Conservation (phyloP, 2,888 invertebrate genomes). For the Ichneumoninae sp. region DNA sequence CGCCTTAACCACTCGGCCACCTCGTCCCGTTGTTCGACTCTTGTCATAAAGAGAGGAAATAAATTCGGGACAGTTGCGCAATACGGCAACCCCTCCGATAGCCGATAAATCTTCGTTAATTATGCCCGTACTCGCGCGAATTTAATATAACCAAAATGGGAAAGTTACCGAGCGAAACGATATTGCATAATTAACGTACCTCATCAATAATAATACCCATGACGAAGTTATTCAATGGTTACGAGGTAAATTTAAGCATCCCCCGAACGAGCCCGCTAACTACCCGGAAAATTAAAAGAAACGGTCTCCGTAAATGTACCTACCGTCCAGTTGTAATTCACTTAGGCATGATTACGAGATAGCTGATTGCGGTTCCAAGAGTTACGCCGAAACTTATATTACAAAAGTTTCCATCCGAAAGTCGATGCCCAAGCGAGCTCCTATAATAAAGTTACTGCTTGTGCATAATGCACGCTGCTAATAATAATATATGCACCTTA, state of each 20-base stretch:
- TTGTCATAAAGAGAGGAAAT: conserved; percentile 53
- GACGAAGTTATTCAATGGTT: not conserved
- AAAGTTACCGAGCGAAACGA: not conserved
- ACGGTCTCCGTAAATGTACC: conserved; percentile 10
- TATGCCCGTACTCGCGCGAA: not conserved
- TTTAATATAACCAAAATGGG: conserved; percentile 20
- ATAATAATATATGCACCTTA: conserved; percentile 27
- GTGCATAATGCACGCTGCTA: conserved; percentile 16
- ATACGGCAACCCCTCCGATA: not conserved
- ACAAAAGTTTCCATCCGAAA: conserved; percentile 69
- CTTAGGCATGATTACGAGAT: conserved; percentile 56
- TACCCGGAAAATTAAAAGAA: conserved; percentile 14
- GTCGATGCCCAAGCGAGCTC: conserved; percentile 13
- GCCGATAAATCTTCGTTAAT: conserved; percentile 40
- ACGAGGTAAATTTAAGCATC: not conserved
- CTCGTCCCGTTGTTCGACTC: conserved; percentile 64
- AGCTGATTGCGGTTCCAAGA: conserved; percentile 47
- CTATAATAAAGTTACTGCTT: not conserved
- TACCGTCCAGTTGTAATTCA: conserved; percentile 50
- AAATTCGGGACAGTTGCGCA: conserved; percentile 43
- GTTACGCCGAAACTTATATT: conserved; percentile 70
- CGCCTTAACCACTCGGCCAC: conserved; percentile 69
- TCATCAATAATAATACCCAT: conserved; percentile 23
- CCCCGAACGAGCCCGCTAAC: not conserved
- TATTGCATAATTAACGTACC: conserved; percentile 9